These are phyloP conservation scores for Caiman crocodilus DNA, from an alignment of 2,797 vertebrate species.

Conservation along the genomic window DNA sequence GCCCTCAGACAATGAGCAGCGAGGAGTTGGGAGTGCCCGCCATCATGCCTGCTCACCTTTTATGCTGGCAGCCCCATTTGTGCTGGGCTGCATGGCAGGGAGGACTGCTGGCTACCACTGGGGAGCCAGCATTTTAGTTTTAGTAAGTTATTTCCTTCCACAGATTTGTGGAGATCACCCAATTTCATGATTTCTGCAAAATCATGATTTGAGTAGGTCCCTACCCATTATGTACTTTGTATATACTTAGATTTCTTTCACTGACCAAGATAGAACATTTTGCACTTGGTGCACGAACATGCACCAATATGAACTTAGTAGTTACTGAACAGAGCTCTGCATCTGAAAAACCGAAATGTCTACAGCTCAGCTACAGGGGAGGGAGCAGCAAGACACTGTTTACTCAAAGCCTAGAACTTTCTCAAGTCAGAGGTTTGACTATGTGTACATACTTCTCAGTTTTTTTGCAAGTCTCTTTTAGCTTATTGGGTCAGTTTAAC, in stretches of 20 bases:
- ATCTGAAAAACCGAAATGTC: neutral
- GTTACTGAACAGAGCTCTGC: neutral
- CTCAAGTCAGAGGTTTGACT: slow-evolving; percentile 21
- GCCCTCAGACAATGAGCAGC: no score
- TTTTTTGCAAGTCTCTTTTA: slow-evolving; percentile 39
- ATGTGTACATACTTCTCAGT: neutral
- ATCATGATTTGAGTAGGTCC: no score
- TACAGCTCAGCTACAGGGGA: neutral
- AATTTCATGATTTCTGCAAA: no score
- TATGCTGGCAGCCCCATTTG: no score
- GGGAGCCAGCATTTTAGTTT: no score
- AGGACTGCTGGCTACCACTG: no score
- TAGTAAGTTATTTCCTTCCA: no score
- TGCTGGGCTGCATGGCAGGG: no score
- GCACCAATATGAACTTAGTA: neutral
- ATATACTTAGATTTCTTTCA: neutral
- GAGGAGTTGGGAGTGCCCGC: no score
- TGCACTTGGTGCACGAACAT: neutral
- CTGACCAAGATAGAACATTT: neutral
- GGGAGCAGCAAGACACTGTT: slow-evolving; percentile 23
- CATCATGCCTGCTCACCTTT: no score
- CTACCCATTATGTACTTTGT: no score
- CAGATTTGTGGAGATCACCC: no score
- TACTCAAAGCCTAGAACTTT: slow-evolving; percentile 12
- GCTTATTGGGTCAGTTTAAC: slow-evolving; percentile 45